Conservation (phyloP, 1,140 invertebrate species). For the Glossosoma conforme region DNA sequence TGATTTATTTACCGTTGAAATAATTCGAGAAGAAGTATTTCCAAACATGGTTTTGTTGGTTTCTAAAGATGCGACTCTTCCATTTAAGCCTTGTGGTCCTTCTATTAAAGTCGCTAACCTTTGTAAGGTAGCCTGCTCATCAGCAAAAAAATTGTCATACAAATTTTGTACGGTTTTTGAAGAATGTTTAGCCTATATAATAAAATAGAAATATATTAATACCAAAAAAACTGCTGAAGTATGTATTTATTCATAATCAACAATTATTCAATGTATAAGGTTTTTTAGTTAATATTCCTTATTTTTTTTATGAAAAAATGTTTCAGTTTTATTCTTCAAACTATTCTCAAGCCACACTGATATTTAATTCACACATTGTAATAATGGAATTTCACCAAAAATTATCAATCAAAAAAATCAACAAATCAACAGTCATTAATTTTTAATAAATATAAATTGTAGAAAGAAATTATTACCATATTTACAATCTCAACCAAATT, state of each 20-base stretch:
- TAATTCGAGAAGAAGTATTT: no score
- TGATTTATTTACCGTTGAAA: no score
- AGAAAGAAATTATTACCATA: slow-evolving; percentile 1
- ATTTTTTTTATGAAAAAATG: not conserved
- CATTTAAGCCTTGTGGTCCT: not conserved
- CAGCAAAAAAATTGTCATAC: not conserved
- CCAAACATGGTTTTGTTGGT: not conserved
- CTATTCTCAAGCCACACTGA: not conserved
- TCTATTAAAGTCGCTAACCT: no score
- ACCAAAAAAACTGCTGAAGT: not conserved
- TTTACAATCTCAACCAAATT: slow-evolving; percentile 9
- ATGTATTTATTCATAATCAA: not conserved
- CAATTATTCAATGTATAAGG: no score
- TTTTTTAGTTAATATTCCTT: no score
- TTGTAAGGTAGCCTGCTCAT: no score
- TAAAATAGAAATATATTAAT: not conserved
- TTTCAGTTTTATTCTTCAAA: not conserved
- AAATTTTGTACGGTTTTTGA: not conserved
- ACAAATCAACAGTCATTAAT: not conserved
- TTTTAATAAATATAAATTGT: not conserved
- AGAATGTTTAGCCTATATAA: not conserved
- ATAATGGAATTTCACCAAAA: no score
- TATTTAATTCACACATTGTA: not conserved
- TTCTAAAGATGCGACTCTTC: not conserved
- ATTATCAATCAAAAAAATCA: no score